Evolutionary conservation across 2,888 invertebrate species (phyloP), one percentile per base, ranked within the genome.

Genomic region (Crossocerus cetratus): DNA sequence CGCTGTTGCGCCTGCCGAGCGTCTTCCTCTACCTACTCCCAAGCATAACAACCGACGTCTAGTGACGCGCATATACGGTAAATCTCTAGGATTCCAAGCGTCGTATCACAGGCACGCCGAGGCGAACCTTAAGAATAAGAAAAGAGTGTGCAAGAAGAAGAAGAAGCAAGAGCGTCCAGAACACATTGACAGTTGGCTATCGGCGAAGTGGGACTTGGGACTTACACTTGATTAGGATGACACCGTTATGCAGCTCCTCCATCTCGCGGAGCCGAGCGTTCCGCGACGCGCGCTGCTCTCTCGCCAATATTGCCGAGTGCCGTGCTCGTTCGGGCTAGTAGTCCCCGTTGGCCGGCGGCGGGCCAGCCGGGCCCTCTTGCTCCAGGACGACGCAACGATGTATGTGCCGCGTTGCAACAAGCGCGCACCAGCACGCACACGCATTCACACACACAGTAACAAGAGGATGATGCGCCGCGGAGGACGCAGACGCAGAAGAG

Each of bases 161-260:
- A 32, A 32, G 32, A 32, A 32, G 32, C 8, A 32, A 32, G 32
- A 32, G 32, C 32, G 11, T 32, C 32, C 32, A 32, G 32, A 32
- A 11, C 11, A 11, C 11, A 32, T 49, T 16, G 49, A n/a, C 49
- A 49, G 14, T 49, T 49, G 49, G 49, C 49, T 49, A 14, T 49
- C 49, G 49, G 69, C 44, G 44, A 22, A 54, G 13, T 49, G 20
- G 42, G 16, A 23, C 59, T 44, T 23, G 20, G 59, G 56, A 93
- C 94, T 94, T 92, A 94, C 94, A 94, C 92, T 94, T 94, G 88
- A 94, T 94, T 91, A 94, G 93, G 85, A 94, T 93, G 88, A 94
- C 94, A 86, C 94, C 94, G 91, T 94, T 94, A 90, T 93, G 93
- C 91, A 93, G 93, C 89, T 94, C 93, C 90, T 94, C 94, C 93